Evolutionary conservation across 2,888 invertebrate species (phyloP), one percentile per base, ranked within the genome.

Genomic region (Asteroscopus sphinx): DNA sequence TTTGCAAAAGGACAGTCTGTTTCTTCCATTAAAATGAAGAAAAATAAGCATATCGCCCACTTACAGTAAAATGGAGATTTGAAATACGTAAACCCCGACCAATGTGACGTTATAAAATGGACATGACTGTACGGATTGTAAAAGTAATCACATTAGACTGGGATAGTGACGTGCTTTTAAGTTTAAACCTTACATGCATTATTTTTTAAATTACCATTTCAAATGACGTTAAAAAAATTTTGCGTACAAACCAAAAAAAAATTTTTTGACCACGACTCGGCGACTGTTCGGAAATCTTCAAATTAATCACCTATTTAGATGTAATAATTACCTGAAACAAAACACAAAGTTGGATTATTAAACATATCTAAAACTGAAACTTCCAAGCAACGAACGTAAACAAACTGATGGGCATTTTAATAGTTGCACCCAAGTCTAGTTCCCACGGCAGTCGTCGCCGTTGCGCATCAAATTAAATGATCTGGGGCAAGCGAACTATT

Each of bases 11-110:
- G 33, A 53, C 28, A 37, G 63, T 53, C 73, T 56, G 48, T 39
- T 35, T 9, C 55, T 35, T 42, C 72, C 59, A 73, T 56, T 49
- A 54, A 51, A 73, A 62, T 21, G 35, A 42, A 52, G 52, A 54
- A 72, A 68, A 72, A 59, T 44, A 74, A 75, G 76, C 62, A 37
- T 37, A 58, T 72, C 73, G 73, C 69, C 73, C 73, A 76, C 76
- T 51, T 28, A 35, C 42, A 37, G 59, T 41, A 25, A 52, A 35
- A 55, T 36, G 40, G 44, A 41, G 47, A 35, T 52, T 52, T 65
- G 36, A 41, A 57, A 46, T 35, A 25, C 40, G 72, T 73, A 51
- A 64, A 68, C 44, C 11, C 12, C 40, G 15, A 7, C 12, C 40
- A 21, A 7, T 51, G 52, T n/a, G 52, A 42, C 53, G 40, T 56